Percentiles rank a stretch among this genome's conserved stretches.
phyloP scores from a whole-genome alignment of 37 sponge, comb jelly and placozoan species.

The Hormiphora californensis region DNA sequence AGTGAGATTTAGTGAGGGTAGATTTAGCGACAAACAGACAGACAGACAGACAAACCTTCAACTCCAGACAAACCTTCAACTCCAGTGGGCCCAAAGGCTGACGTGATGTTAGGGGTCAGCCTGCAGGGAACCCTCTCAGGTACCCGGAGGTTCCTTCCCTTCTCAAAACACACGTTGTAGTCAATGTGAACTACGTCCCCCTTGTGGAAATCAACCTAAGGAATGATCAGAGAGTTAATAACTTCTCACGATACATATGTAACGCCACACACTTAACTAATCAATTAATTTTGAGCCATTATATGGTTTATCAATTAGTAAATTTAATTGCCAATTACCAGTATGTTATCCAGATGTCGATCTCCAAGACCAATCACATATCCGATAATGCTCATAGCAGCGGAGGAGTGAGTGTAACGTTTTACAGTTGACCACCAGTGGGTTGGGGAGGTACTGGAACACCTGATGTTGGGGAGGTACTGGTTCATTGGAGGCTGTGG shows the following conservation, averaged over 20 bases:
- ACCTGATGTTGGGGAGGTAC: too few relatives aligned
- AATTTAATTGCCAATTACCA: slow-evolving; percentile 75
- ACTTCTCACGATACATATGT: not conserved
- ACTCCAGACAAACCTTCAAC: slow-evolving; percentile 66
- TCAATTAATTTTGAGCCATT: too few relatives aligned
- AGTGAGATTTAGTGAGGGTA: not conserved
- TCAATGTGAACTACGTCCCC: slow-evolving; percentile 90
- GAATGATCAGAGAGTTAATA: not conserved
- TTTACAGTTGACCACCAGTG: slow-evolving; percentile 94
- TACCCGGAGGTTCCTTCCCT: slow-evolving; percentile 84
- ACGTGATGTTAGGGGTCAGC: slow-evolving; percentile 88
- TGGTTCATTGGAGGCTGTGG: too few relatives aligned
- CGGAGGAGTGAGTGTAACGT: slow-evolving; percentile 84
- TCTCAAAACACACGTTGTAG: slow-evolving; percentile 99
- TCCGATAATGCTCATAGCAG: slow-evolving; percentile 98
- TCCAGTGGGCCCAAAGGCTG: slow-evolving; percentile 89
- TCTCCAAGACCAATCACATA: slow-evolving; percentile 98
- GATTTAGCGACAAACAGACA: not conserved
- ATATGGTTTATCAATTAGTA: too few relatives aligned
- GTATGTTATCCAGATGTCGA: slow-evolving; percentile 96
- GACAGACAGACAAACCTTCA: not conserved
- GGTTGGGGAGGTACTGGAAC: slow-evolving; percentile 84
- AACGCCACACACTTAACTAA: too few relatives aligned
- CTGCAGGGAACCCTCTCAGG: slow-evolving; percentile 97
- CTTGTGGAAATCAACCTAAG: slow-evolving; percentile 44